Percentiles rank a stretch among this genome's conserved stretches.
Evolutionary conservation across 30 jellyfish, hydroid and myxozoan genomes (phyloP).

Genomic region (Aurelia aurita complex sp. Pacific): DNA sequence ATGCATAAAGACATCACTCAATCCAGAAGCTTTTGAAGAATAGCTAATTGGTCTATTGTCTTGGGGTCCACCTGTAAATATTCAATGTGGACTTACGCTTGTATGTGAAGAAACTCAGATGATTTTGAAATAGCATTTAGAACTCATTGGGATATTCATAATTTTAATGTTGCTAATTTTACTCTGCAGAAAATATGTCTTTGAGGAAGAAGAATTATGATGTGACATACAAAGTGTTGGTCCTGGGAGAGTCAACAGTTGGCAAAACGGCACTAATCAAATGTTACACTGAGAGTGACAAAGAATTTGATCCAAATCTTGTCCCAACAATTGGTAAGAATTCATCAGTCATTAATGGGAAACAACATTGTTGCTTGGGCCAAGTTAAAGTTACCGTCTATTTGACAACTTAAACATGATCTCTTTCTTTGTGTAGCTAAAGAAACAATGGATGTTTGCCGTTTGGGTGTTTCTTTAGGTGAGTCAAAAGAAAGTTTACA

Average conservation of each 20-base stretch:
- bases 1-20: too few relatives aligned
- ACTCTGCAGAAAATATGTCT: background rate
- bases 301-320: slow-evolving; percentile 60
- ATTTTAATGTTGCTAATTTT: background rate
- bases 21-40: too few relatives aligned
- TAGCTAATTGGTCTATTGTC: too few relatives aligned
- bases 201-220: slow-evolving; percentile 34
- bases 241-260: slow-evolving; percentile 82
- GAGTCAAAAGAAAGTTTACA: too few relatives aligned
- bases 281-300: slow-evolving; percentile 64
- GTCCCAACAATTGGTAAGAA: slow-evolving; percentile 89
- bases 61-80: too few relatives aligned
- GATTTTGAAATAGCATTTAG: too few relatives aligned
- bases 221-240: slow-evolving; percentile 80
- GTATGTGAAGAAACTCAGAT: too few relatives aligned
- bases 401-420: background rate
- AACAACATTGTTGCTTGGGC: background rate
- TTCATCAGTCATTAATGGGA: background rate
- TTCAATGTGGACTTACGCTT: too few relatives aligned
- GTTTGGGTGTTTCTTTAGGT: too few relatives aligned
- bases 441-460: too few relatives aligned
- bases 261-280: slow-evolving; percentile 89
- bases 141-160: too few relatives aligned
- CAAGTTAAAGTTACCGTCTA: background rate
- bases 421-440: too few relatives aligned